phyloP scores from a whole-genome alignment of 2,113 vertebrate genomes.

The Petrocephalus zakoni region DNA sequence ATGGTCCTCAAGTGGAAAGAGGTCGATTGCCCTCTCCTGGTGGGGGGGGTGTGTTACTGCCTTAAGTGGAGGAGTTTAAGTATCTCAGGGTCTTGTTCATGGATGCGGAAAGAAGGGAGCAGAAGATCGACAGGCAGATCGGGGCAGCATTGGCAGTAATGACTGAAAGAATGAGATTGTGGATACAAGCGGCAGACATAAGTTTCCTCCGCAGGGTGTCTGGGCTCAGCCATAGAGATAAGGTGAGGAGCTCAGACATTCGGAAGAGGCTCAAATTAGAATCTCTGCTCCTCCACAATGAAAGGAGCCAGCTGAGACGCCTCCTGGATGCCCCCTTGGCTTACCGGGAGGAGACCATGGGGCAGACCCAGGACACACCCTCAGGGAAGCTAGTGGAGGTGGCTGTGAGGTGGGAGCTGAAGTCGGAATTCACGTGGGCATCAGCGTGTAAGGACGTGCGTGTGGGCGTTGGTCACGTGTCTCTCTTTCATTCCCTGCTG shows the following conservation, averaged over 20 bases:
- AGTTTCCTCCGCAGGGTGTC: too few relatives aligned
- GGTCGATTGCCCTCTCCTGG: not conserved
- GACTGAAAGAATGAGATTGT: too few relatives aligned
- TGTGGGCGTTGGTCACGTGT: too few relatives aligned
- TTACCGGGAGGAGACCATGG: not conserved
- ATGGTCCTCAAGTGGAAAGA: not conserved
- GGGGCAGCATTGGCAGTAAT: not conserved
- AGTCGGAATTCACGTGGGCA: too few relatives aligned
- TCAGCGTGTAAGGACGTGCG: too few relatives aligned
- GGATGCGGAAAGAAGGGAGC: not conserved
- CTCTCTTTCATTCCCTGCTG: too few relatives aligned
- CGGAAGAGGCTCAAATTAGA: not conserved
- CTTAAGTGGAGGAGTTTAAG: not conserved
- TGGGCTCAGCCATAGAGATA: not conserved
- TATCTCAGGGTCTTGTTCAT: not conserved
- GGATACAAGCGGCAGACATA: too few relatives aligned
- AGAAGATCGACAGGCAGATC: not conserved
- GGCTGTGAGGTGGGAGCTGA: too few relatives aligned
- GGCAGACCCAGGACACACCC: not conserved
- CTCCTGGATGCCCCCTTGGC: not conserved
- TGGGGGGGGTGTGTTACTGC: not conserved
- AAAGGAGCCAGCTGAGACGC: not conserved
- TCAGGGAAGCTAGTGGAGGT: too few relatives aligned
- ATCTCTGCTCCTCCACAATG: not conserved
- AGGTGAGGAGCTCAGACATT: not conserved